A percentile compares a stretch with the other conserved stretches of the same genome.
Conservation (phyloP, 2,113 vertebrate genomes). For the Ailuropoda melanoleuca region DNA sequence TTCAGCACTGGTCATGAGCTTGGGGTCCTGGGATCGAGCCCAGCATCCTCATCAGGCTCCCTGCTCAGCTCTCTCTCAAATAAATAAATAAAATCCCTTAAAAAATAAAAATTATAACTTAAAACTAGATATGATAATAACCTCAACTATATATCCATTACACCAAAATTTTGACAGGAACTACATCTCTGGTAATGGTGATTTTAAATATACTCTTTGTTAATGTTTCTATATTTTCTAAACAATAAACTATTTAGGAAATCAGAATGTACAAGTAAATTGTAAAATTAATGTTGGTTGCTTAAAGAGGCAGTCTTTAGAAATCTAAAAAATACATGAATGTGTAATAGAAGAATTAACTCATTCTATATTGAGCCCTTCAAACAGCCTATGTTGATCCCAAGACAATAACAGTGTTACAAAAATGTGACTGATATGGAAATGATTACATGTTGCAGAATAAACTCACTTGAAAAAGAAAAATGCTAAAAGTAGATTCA, state of each 20-base stretch:
- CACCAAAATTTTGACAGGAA: neutral
- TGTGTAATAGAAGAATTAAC: neutral
- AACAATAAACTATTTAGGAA: neutral
- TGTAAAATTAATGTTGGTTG: conserved; percentile 15
- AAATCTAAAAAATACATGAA: conserved; percentile 14
- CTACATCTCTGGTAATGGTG: neutral
- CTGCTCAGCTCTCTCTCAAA: too few relatives aligned
- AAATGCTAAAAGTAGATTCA: conserved; percentile 50
- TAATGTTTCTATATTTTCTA: neutral
- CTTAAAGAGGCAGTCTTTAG: neutral
- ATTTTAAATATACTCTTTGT: neutral
- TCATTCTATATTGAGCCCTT: conserved; percentile 59
- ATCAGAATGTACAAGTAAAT: conserved; percentile 29
- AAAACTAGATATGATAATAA: neutral
- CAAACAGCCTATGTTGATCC: conserved; percentile 46
- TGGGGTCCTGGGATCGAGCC: too few relatives aligned
- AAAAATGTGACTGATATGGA: conserved; percentile 31
- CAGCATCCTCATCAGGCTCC: too few relatives aligned
- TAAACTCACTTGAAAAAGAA: conserved; percentile 66
- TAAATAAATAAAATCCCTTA: too few relatives aligned
- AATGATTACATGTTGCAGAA: neutral
- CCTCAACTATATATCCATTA: neutral
- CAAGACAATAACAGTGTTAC: conserved; percentile 32
- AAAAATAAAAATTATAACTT: neutral
- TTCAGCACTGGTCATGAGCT: too few relatives aligned